A percentile compares a stretch with the other conserved stretches of the same genome.
These are phyloP conservation scores for Harpalus rufipes DNA, from an alignment of 2,888 invertebrate genomes.

Conservation along the genomic window DNA sequence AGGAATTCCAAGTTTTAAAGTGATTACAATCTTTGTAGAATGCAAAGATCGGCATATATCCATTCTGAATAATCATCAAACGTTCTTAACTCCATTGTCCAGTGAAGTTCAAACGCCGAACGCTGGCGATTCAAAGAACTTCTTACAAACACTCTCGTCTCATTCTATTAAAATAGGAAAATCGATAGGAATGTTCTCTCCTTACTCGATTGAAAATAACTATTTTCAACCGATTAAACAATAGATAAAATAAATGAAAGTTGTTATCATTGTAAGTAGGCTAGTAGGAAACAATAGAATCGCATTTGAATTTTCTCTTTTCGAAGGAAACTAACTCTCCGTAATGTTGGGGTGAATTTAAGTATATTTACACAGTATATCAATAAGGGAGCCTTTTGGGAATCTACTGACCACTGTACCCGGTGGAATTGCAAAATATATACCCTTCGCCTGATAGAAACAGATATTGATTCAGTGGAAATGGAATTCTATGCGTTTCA, in stretches of 20 bases:
- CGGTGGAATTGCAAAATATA: slow-evolving; percentile 76
- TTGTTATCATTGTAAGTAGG: slow-evolving; percentile 53
- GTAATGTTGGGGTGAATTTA: slow-evolving; percentile 71
- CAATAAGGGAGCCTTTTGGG: slow-evolving; percentile 76
- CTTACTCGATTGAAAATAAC: slow-evolving; percentile 34
- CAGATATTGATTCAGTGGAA: slow-evolving; percentile 68
- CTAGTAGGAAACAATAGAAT: slow-evolving; percentile 52
- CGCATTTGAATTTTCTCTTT: slow-evolving; percentile 43
- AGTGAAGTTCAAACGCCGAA: slow-evolving; percentile 21
- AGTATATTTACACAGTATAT: slow-evolving; percentile 78
- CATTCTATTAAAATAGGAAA: slow-evolving; percentile 47
- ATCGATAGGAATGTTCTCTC: slow-evolving; percentile 32
- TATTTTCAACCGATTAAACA: slow-evolving; percentile 11
- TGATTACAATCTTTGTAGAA: neutral
- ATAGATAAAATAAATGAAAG: slow-evolving; percentile 29
- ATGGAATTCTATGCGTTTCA: slow-evolving; percentile 29
- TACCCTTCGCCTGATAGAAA: slow-evolving; percentile 70
- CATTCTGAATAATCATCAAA: slow-evolving; percentile 41
- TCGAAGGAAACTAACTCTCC: slow-evolving; percentile 16
- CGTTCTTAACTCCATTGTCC: slow-evolving; percentile 20
- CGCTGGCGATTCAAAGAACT: slow-evolving; percentile 10
- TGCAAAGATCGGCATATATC: slow-evolving; percentile 1
- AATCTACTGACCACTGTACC: slow-evolving; percentile 75
- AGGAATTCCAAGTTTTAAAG: neutral
- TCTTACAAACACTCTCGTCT: slow-evolving; percentile 27